Evolutionary conservation across 2,113 vertebrate species (phyloP), one percentile per base, ranked within the genome.

Genomic region (Mustelus asterias): DNA sequence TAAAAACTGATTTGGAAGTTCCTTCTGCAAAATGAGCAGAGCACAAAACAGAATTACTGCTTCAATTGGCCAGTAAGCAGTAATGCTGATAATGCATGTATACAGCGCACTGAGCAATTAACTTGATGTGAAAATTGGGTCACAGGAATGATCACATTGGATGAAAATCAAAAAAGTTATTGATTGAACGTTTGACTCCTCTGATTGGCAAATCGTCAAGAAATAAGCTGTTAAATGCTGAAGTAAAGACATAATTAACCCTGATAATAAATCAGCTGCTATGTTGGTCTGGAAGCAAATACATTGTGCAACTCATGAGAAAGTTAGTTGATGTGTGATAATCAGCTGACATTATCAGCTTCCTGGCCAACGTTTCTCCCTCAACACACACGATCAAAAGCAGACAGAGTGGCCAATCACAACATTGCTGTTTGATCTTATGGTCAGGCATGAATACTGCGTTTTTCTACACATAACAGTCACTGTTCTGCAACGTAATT

Each of bases 141-240:
- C 33, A 65, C 58, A 37, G n/a, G 60, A 65, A n/a, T 65, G 2
- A 92, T 37, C 14, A 65, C 63, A 22, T 65, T 65, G 89, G 60
- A 92, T 92, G 60, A 65, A n/a, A 63, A n/a, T 90, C 54, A 90
- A n/a, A 90, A 90, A 90, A 90, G 14, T 63, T 26, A 89, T 44
- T 86, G 26, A 60, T 58, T 90, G 24, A 90, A 26, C 26, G 29
- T 37, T 83, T n/a, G 78, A 1, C 16, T 83, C 76, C 1, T 13
- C 37, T 41, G 78, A 37, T n/a, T 90, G 48, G 88, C 63, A 16
- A 92, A 13, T 37, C 63, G 65, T n/a, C 5, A 37, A 58, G 60
- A 92, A 92, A 65, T 37, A 18, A 58, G 37, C 58, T n/a, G 89
- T 65, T 33, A 18, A 92, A 33, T 63, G 89, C 33, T 92, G 14